Evolutionary conservation across 1,140 invertebrate species (phyloP).

Genomic region (Drosophila insularis): DNA sequence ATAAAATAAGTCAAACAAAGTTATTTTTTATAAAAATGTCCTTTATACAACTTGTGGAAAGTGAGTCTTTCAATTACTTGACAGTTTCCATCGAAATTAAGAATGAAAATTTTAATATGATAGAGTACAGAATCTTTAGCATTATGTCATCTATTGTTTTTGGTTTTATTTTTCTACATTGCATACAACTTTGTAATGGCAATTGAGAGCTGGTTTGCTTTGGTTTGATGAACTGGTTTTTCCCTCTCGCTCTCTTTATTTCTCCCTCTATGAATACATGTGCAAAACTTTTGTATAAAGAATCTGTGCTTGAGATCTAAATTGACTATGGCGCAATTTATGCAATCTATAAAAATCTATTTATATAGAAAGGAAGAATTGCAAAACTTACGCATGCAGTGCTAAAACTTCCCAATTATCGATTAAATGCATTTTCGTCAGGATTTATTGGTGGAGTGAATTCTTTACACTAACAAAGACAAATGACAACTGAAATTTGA

Average conservation of each 20-base stretch:
- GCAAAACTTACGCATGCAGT: constrained; percentile 57
- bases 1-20: too few relatives aligned
- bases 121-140: background rate
- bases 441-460: background rate
- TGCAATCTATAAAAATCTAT: constrained; percentile 1
- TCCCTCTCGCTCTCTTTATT: background rate
- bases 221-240: constrained; percentile 5
- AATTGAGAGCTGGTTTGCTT: constrained; percentile 1
- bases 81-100: too few relatives aligned
- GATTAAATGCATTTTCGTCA: constrained; percentile 41
- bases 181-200: background rate
- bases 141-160: background rate
- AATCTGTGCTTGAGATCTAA: background rate
- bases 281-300: background rate
- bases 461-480: constrained; percentile 20
- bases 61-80: too few relatives aligned
- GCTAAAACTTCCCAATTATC: constrained; percentile 69
- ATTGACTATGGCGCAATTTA: constrained; percentile 3
- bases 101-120: background rate
- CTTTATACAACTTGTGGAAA: too few relatives aligned
- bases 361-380: background rate
- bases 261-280: background rate
- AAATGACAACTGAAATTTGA: constrained; percentile 51
- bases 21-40: too few relatives aligned
- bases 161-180: background rate